Evolutionary conservation across 2,113 vertebrate species (phyloP), one percentile per base, ranked within the genome.

Genomic region (Campylomormyrus tamandua): DNA sequence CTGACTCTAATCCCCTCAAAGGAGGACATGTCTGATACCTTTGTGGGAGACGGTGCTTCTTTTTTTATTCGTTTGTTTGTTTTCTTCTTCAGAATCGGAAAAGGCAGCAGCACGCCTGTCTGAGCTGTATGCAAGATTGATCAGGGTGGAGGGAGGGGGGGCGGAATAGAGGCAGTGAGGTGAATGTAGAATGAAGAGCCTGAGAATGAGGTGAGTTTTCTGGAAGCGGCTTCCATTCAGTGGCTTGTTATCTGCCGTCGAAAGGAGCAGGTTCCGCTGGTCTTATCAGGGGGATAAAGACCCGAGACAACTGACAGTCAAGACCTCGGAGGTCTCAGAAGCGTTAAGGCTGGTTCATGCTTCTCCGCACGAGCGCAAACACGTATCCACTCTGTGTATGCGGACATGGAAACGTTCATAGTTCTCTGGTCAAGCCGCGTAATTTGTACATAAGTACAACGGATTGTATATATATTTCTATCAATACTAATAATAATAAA

Each of bases 21-120:
- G 86, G 89, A 85, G 91, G 48, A 46, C n/a, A 77, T 56, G n/a
- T 58, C 87, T 46, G 19, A 70, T 89, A 62, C 56, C 66, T 0
- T 62, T 89, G 87, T 83, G 62, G 88, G 85, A 13, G 83, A 19
- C 56, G 58, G 90, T 91, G 89, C 24, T 87, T 83, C 90, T 90
- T n/a, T 89, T 89, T 77, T 74, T 89, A 27, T 89, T 70, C 91
- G 91, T 94, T 92, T 93, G 94, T 94, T 92, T 93, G 90, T 92
- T 89, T 90, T 49, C 24, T 46, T 35, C 17, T 66, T 66, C 35
- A n/a, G 27, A 62, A 42, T 70, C 31, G 2, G 17, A 92, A 92
- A 94, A 92, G 90, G 93, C 53, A 66, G 90, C 89, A 5, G 58
- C 87, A 89, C 74, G 89, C 92, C 92, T 93, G 94, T 86, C 93